These are phyloP conservation scores for Poecilus cupreus DNA, from an alignment of 2,888 invertebrate species.

Conservation along the genomic window DNA sequence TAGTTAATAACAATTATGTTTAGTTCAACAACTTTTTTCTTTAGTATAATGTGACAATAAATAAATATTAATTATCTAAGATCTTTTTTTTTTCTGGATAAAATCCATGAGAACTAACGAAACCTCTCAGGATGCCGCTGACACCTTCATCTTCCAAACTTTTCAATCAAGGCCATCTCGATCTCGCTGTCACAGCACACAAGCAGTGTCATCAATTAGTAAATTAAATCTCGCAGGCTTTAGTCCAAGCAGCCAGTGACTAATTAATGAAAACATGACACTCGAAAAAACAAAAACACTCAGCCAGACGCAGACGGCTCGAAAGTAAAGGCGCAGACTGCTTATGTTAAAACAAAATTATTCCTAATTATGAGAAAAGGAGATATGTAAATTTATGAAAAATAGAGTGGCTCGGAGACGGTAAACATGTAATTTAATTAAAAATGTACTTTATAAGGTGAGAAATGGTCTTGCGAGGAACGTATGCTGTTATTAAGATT, in stretches of 20 bases:
- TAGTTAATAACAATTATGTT: too few species aligned
- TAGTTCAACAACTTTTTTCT: too few species aligned
- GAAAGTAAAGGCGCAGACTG: not conserved
- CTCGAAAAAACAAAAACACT: slow-evolving; percentile 13
- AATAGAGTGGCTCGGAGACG: not conserved
- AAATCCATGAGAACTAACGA: not conserved
- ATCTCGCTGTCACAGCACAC: slow-evolving; percentile 6
- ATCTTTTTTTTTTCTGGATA: too few species aligned
- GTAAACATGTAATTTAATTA: slow-evolving; percentile 33
- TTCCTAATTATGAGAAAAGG: slow-evolving; percentile 24
- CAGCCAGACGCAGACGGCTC: too few species aligned
- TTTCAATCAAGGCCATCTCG: slow-evolving; percentile 6
- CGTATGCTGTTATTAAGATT: slow-evolving; percentile 5
- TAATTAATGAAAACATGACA: slow-evolving; percentile 30
- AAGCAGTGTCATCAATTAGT: slow-evolving; percentile 18
- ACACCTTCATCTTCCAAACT: not conserved
- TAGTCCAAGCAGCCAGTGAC: not conserved
- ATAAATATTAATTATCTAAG: too few species aligned
- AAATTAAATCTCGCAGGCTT: slow-evolving; percentile 9
- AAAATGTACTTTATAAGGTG: slow-evolving; percentile 6
- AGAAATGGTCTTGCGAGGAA: not conserved
- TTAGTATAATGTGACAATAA: too few species aligned
- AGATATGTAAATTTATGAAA: slow-evolving; percentile 22
- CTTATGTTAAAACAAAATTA: slow-evolving; percentile 7
- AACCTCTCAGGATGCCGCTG: not conserved